Conservation (phyloP, 1,140 invertebrate genomes). For the Pantala flavescens region DNA sequence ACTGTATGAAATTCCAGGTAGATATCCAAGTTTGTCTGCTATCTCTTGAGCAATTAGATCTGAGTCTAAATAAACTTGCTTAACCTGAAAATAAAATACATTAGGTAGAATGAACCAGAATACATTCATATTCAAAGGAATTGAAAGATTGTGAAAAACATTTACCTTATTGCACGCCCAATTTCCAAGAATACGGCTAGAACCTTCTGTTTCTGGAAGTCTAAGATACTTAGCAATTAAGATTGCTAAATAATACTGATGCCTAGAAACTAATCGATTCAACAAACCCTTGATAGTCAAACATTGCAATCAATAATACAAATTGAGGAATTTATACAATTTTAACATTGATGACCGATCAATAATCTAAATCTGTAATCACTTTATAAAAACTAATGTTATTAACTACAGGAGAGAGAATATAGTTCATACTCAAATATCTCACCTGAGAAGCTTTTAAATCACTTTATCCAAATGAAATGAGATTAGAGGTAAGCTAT, state of each 20-base stretch:
- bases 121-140: not conserved
- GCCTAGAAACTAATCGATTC: conserved; percentile 78
- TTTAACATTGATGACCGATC: too few species aligned
- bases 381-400: too few species aligned
- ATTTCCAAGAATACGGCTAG: conserved; percentile 82
- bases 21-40: conserved; percentile 75
- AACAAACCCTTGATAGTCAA: conserved; percentile 68
- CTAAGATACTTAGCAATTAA: conserved; percentile 83
- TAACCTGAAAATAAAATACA: conserved; percentile 47
- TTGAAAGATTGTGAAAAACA: conserved; percentile 12
- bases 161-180: conserved; percentile 94
- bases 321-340: conserved; percentile 32
- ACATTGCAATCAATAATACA: conserved; percentile 53
- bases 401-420: too few species aligned
- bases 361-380: too few species aligned
- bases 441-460: too few species aligned
- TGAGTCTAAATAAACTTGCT: conserved; percentile 71
- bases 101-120: too few species aligned
- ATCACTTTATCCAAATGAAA: too few species aligned
- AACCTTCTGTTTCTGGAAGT: conserved; percentile 68
- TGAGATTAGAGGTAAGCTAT: too few species aligned
- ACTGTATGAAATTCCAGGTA: conserved; percentile 82
- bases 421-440: too few species aligned
- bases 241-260: conserved; percentile 82
- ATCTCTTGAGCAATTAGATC: conserved; percentile 81